Evolutionary conservation across 2,113 vertebrate species (phyloP).

Genomic region (Neolamprologus tretocephalus): DNA sequence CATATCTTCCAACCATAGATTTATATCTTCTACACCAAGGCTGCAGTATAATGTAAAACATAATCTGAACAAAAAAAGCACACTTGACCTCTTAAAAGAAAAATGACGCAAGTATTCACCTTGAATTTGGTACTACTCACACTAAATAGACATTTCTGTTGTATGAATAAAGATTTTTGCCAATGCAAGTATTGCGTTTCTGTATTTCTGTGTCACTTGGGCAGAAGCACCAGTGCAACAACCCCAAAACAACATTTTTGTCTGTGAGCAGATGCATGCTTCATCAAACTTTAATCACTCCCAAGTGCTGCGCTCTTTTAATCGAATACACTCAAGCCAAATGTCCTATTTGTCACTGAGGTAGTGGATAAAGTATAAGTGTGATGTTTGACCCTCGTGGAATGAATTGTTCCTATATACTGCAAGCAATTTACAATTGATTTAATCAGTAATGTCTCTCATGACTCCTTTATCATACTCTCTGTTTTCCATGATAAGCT

Average conservation of each 20-base stretch:
- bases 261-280: constrained; percentile 15
- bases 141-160: background rate
- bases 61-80: background rate
- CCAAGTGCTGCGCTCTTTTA: constrained; percentile 19
- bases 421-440: background rate
- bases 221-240: background rate
- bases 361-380: background rate
- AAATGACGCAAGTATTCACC: background rate
- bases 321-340: constrained; percentile 21
- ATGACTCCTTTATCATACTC: background rate
- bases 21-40: background rate
- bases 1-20: background rate
- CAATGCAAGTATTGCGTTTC: background rate
- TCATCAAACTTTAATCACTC: constrained; percentile 49
- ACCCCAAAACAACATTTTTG: background rate
- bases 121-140: background rate
- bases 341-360: constrained; percentile 13
- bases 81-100: background rate
- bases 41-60: background rate
- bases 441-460: background rate
- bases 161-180: background rate
- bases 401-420: background rate
- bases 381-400: background rate
- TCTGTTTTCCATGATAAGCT: background rate
- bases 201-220: background rate